phyloP scores from a whole-genome alignment of 2,113 vertebrate species.

The Chloebia gouldiae region DNA sequence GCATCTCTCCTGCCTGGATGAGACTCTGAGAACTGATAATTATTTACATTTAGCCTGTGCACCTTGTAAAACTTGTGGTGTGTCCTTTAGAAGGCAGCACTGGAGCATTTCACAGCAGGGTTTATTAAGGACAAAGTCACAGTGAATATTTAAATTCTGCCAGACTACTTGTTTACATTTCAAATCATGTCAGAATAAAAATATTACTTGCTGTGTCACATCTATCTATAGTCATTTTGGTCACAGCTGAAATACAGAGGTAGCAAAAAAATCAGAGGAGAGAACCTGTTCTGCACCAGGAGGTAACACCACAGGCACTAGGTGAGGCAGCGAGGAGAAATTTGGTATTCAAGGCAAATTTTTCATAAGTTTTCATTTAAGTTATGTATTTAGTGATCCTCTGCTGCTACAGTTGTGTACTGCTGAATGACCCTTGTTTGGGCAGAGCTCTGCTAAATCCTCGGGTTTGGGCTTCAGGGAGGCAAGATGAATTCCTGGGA shows the following conservation, averaged over 20 bases:
- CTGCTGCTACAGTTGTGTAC: neutral
- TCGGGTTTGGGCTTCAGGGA: neutral
- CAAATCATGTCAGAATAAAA: neutral
- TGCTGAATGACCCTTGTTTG: neutral
- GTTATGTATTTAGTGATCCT: neutral
- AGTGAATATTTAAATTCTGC: neutral
- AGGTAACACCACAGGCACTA: neutral
- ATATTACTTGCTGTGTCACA: neutral
- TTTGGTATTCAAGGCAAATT: slow-evolving; percentile 20
- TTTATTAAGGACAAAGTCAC: neutral
- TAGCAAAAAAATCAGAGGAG: neutral
- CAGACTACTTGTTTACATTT: neutral
- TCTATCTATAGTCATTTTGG: neutral
- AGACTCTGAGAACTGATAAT: slow-evolving; percentile 3
- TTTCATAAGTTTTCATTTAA: neutral
- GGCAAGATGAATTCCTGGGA: neutral
- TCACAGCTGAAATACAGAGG: neutral
- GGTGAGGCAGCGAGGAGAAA: neutral
- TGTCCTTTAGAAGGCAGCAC: neutral
- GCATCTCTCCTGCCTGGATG: slow-evolving; percentile 17
- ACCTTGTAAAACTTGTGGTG: neutral
- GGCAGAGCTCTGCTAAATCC: neutral
- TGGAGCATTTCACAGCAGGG: neutral
- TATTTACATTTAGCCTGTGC: slow-evolving; percentile 35
- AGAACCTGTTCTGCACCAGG: neutral